Base-by-base conservation (phyloP, 1,140 invertebrate species). In the Temnothorax curvispinosus region DNA sequence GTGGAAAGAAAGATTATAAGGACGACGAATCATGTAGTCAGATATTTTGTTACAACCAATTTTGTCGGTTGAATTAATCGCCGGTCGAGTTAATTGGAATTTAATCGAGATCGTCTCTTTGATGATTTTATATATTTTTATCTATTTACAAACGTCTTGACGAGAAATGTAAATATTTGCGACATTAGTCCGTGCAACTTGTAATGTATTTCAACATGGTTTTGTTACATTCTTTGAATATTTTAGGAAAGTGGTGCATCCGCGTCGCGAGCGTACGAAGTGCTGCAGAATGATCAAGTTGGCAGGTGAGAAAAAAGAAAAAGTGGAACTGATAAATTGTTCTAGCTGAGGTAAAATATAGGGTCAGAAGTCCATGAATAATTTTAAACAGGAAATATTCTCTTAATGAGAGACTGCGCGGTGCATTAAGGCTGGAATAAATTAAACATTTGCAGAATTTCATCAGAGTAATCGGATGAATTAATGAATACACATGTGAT, bases 261-360 rank as follows among this genome's bases (percentile, higher is more conserved):
- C 3, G 11, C 44, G 1, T 38, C 82, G 2, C 64, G 15, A 65
- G 90, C 93, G 15, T 94, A 94, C 81, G 93, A 94, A 81, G 89
- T 95, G 85, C 91, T 95, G 86, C 93, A 92, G 65, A 97, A 96
- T 92, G 96, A 96, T 54, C 95, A 96, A 93, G 96, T 97, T n/a
- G 97, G 97, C 81, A 96, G 97, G 89, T 95, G 90, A 84, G 41
- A 69, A n/a, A 27, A 69, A 65, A 38, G 18, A 47, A 50, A 50
- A 3, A 67, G 71, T 38, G 3, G 18, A 74, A 58, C 15, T 27
- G 32, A 52, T 71, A 35, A 50, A 56, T 76, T 32, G 5, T 62
- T 56, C 72, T 27, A 58, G 78, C 18, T 54, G 27, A 82, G 2
- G 58, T 15, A 38, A 52, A 56, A 81, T 38, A 47, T 13, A 27